phyloP scores from a whole-genome alignment of 2,113 vertebrate species.

The Leptobrachium leishanense region DNA sequence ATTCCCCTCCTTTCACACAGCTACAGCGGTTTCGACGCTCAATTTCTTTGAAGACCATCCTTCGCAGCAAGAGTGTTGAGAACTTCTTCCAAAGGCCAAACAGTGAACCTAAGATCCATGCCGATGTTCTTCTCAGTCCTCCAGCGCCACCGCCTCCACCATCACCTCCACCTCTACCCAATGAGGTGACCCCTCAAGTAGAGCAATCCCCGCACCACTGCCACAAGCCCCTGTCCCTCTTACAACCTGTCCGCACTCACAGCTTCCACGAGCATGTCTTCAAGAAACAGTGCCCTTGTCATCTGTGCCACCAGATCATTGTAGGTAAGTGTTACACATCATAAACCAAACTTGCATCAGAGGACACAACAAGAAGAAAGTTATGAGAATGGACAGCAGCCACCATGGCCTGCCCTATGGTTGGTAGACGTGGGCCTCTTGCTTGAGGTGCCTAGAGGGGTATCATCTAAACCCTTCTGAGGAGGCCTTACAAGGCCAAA shows the following conservation, averaged over 20 bases:
- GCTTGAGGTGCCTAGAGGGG: too few relatives aligned
- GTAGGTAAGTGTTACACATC: conserved; percentile 71
- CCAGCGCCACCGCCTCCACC: conserved; percentile 73
- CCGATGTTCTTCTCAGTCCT: conserved; percentile 76
- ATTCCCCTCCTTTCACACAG: conserved; percentile 56
- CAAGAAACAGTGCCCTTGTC: conserved; percentile 83
- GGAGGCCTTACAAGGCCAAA: too few relatives aligned
- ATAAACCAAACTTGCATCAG: too few relatives aligned
- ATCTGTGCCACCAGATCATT: conserved; percentile 87
- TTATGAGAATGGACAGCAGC: too few relatives aligned
- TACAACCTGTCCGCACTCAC: conserved; percentile 73
- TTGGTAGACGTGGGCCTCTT: too few relatives aligned
- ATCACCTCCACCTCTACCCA: conserved; percentile 62
- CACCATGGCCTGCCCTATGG: too few relatives aligned
- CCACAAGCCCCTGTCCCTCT: conserved; percentile 67
- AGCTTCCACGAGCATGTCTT: conserved; percentile 86
- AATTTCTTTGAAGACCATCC: conserved; percentile 84
- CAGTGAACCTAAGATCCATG: conserved; percentile 77
- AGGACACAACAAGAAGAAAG: too few relatives aligned
- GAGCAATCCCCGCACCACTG: conserved; percentile 58
- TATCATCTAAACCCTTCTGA: too few relatives aligned
- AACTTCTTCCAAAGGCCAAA: conserved; percentile 86
- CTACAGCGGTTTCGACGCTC: conserved; percentile 85
- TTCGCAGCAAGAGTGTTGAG: conserved; percentile 89
- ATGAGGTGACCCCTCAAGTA: conserved; percentile 45